Evolutionary conservation across 1,140 invertebrate species (phyloP).

Genomic region (Drosophila orena): DNA sequence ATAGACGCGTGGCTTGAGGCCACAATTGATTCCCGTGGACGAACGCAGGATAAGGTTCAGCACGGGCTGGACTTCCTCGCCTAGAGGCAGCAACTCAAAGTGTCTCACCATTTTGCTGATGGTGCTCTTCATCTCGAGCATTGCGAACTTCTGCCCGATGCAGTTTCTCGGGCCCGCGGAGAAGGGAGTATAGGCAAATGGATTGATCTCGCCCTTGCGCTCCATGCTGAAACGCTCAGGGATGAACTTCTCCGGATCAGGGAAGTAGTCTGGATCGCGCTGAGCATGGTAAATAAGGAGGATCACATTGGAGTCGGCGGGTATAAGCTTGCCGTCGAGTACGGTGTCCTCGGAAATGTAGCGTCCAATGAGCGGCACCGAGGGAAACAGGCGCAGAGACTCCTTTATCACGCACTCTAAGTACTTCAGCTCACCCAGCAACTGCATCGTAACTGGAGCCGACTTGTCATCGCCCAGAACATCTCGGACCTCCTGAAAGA

Average conservation of each 20-base stretch:
- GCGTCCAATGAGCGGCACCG: slow-evolving; percentile 89
- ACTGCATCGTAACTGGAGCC: slow-evolving; percentile 49
- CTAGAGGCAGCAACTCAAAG: slow-evolving; percentile 78
- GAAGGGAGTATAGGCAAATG: slow-evolving; percentile 88
- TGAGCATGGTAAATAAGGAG: slow-evolving; percentile 86
- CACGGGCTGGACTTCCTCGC: slow-evolving; percentile 52
- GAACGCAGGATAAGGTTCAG: slow-evolving; percentile 73
- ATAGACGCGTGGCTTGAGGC: slow-evolving; percentile 66
- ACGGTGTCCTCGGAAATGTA: slow-evolving; percentile 85
- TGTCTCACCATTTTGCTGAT: slow-evolving; percentile 84
- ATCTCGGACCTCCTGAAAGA: slow-evolving; percentile 87
- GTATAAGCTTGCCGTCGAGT: slow-evolving; percentile 82
- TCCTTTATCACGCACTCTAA: slow-evolving; percentile 89
- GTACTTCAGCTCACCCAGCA: slow-evolving; percentile 73
- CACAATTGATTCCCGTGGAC: slow-evolving; percentile 68
- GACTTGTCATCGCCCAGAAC: slow-evolving; percentile 85
- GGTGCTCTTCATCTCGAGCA: slow-evolving; percentile 90
- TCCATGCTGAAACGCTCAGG: slow-evolving; percentile 88
- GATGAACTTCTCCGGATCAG: slow-evolving; percentile 87
- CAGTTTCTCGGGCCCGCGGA: slow-evolving; percentile 88
- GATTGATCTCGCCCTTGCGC: slow-evolving; percentile 84
- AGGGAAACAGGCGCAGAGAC: slow-evolving; percentile 87
- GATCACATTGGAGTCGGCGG: slow-evolving; percentile 77
- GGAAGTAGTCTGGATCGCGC: slow-evolving; percentile 86
- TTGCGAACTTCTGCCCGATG: slow-evolving; percentile 91